Percentiles rank a stretch among this genome's conserved stretches.
phyloP scores from a whole-genome alignment of 2,888 invertebrate species.

The Eumerus sabulonum region DNA sequence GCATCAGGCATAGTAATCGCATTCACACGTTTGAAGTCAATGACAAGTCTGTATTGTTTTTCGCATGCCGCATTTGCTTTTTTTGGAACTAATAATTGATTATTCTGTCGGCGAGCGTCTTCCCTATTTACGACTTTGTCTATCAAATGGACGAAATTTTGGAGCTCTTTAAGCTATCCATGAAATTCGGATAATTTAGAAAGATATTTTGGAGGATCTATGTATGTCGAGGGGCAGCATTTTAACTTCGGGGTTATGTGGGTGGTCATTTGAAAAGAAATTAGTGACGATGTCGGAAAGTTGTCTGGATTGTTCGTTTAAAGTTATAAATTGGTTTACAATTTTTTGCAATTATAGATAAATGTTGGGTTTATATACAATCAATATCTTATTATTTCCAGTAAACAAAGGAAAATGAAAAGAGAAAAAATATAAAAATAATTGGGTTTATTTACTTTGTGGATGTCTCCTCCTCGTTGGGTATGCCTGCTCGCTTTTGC shows the following conservation, averaged over 20 bases:
- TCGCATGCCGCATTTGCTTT: too few relatives aligned
- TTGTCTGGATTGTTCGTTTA: slow-evolving; percentile 10
- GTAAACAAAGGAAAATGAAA: not conserved
- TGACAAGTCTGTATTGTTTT: too few relatives aligned
- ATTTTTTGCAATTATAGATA: too few relatives aligned
- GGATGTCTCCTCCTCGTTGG: not conserved
- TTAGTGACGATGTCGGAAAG: slow-evolving; percentile 1
- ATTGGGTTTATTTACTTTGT: not conserved
- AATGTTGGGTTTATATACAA: not conserved
- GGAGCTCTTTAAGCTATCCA: slow-evolving; percentile 18
- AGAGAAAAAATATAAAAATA: not conserved
- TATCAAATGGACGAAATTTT: slow-evolving; percentile 21
- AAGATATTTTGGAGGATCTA: too few relatives aligned
- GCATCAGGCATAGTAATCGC: too few relatives aligned
- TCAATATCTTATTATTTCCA: not conserved
- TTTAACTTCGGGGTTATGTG: not conserved
- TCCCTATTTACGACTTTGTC: too few relatives aligned
- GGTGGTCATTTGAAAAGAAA: not conserved
- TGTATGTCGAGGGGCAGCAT: too few relatives aligned
- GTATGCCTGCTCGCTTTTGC: not conserved
- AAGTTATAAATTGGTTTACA: not conserved
- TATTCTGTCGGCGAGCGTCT: too few relatives aligned
- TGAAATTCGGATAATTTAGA: slow-evolving; percentile 33
- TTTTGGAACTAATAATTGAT: too few relatives aligned
- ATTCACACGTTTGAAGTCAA: too few relatives aligned